Evolutionary conservation across 2,113 vertebrate genomes (phyloP), one percentile per base, ranked within the genome.

Genomic region (Actenoides hombroni): DNA sequence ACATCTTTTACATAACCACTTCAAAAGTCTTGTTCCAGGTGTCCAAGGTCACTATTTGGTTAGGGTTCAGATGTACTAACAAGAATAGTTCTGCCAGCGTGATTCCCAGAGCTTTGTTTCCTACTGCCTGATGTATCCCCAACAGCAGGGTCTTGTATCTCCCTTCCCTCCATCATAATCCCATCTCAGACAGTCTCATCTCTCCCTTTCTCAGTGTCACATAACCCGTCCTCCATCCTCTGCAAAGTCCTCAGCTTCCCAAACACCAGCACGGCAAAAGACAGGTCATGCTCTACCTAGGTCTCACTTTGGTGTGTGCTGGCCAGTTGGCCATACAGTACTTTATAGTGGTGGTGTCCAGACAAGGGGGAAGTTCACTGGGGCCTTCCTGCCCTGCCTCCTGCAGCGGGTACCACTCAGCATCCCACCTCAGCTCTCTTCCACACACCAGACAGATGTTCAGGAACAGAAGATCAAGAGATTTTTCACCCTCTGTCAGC

Each of bases 361-460:
- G 40, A 35, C 37, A 87, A 64, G 15, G 16, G 6, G 10, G 3
- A 4, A 78, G 63, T 53, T 1, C 3, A 5, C 33, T 16, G 11
- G n/a, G 28, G 16, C 24, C 6, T 11, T 10, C 24, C 6, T 46
- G 25, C 10, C 20, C 25, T 70, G 28, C 35, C n/a, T 60, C 31
- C 54, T 87, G n/a, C 51, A 29, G 0, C 29, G 65, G 11, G 8
- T 29, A 20, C 28, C 6, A 3, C 35, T 19, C 40, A 85, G 70
- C 18, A 76, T 35, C 13, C 65, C 65, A 61, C 17, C 33, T 19
- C 14, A 29, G 10, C 24, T 88, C 29, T 92, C 37, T 40, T 65
- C 35, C 51, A 37, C 0, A 0, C 28, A 40, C 26, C 61, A 70
- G 25, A 33, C 37, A 46, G 53, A 18, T 1, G 1, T 33, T 68